phyloP scores from a whole-genome alignment of 2,888 invertebrate species.

The Metellina segmentata region DNA sequence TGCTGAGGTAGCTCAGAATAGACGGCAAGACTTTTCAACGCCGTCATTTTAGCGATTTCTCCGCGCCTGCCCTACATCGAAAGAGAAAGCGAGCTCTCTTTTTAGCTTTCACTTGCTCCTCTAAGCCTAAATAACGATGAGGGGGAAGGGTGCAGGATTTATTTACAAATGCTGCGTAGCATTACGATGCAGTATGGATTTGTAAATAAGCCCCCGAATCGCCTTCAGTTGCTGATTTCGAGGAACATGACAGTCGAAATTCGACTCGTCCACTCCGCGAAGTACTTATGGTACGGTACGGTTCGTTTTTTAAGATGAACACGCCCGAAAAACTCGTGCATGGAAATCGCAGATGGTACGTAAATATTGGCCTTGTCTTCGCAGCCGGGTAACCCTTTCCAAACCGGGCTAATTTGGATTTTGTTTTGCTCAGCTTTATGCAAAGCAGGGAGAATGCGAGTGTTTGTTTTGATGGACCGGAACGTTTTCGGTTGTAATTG shows the following conservation, averaged over 20 bases:
- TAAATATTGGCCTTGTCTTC: conserved; percentile 1
- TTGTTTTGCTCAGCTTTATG: neutral
- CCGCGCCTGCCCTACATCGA: conserved; percentile 24
- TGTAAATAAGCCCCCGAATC: conserved; percentile 41
- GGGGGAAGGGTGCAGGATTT: conserved; percentile 31
- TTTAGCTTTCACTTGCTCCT: conserved; percentile 37
- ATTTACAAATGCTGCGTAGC: conserved; percentile 48
- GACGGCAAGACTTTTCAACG: conserved; percentile 55
- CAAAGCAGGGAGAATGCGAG: neutral
- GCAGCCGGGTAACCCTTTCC: neutral
- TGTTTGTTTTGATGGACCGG: neutral
- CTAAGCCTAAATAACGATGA: conserved; percentile 62
- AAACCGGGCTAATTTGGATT: neutral
- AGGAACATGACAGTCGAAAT: conserved; percentile 13
- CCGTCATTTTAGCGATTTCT: conserved; percentile 6
- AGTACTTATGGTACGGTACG: conserved; percentile 32
- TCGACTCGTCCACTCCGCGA: conserved; percentile 16
- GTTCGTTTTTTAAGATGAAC: conserved; percentile 29
- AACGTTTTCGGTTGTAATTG: neutral
- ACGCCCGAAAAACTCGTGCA: conserved; percentile 63
- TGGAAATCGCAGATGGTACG: conserved; percentile 44
- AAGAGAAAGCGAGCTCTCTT: conserved; percentile 36
- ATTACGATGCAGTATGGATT: conserved; percentile 14
- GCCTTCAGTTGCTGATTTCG: conserved; percentile 6
- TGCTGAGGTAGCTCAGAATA: conserved; percentile 56